phyloP scores from a whole-genome alignment of 2,113 vertebrate genomes.

The Stegostoma tigrinum region DNA sequence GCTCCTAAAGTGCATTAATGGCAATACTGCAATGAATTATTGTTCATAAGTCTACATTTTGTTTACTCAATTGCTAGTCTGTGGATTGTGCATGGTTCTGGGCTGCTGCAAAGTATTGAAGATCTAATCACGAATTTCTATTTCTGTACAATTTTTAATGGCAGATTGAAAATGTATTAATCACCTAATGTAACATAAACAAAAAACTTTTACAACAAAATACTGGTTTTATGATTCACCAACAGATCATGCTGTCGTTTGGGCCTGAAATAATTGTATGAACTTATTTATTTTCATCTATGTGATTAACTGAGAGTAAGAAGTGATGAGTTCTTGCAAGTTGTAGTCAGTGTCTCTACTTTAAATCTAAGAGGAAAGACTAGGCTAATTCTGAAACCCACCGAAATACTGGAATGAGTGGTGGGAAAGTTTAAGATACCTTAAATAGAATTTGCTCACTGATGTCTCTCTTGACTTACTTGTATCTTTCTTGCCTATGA shows the following conservation, averaged over 20 bases:
- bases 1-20: neutral
- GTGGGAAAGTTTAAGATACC: neutral
- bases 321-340: neutral
- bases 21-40: neutral
- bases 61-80: neutral
- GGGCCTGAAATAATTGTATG: neutral
- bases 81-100: neutral
- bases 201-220: neutral
- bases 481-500: neutral
- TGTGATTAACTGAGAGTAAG: neutral
- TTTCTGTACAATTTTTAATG: neutral
- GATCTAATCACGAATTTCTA: neutral
- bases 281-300: neutral
- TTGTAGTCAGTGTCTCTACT: neutral
- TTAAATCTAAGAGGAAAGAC: neutral
- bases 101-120: neutral
- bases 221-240: neutral
- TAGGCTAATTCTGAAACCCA: neutral
- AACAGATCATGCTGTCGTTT: neutral
- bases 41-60: constrained; percentile 15
- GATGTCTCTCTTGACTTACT: neutral
- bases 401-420: neutral
- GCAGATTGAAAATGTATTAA: neutral
- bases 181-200: neutral
- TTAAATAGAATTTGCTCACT: neutral